These are phyloP conservation scores for Temnothorax curvispinosus DNA, from an alignment of 1,140 invertebrate species.

Conservation along the genomic window DNA sequence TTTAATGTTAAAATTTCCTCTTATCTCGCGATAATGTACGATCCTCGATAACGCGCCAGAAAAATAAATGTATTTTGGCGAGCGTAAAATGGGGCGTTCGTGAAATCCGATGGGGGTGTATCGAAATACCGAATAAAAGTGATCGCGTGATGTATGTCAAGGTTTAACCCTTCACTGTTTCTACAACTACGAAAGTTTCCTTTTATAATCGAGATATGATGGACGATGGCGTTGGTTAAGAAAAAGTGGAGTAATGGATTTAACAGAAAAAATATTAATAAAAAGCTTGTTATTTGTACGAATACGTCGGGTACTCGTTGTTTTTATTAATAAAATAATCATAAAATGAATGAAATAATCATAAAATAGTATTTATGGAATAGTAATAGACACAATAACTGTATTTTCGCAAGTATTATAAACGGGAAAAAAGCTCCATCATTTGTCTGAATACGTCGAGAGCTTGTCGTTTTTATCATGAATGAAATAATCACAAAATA, in stretches of 20 bases:
- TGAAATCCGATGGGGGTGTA: constrained; percentile 23
- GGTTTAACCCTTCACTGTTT: constrained; percentile 21
- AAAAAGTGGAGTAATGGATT: neutral
- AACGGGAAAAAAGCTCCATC: neutral
- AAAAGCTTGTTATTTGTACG: neutral
- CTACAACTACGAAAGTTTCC: constrained; percentile 28
- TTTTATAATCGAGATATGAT: constrained; percentile 14
- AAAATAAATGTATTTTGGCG: neutral
- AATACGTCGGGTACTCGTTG: neutral
- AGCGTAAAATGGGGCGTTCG: constrained; percentile 42
- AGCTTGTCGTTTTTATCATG: neutral
- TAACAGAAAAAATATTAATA: neutral
- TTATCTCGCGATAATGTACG: neutral
- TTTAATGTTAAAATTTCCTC: neutral
- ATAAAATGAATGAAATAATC: neutral
- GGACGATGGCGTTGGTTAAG: too few species aligned
- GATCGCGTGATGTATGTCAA: constrained; percentile 57
- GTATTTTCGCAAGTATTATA: neutral
- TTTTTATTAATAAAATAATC: neutral
- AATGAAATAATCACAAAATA: constrained; percentile 4
- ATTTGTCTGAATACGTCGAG: neutral
- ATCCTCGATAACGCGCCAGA: neutral
- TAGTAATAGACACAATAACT: neutral
- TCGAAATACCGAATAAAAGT: constrained; percentile 35
- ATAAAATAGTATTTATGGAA: neutral